A percentile compares a stretch with the other conserved stretches of the same genome.
Evolutionary conservation across 2,797 vertebrate genomes (phyloP).

Genomic region (Dendrocincla tyrannina): DNA sequence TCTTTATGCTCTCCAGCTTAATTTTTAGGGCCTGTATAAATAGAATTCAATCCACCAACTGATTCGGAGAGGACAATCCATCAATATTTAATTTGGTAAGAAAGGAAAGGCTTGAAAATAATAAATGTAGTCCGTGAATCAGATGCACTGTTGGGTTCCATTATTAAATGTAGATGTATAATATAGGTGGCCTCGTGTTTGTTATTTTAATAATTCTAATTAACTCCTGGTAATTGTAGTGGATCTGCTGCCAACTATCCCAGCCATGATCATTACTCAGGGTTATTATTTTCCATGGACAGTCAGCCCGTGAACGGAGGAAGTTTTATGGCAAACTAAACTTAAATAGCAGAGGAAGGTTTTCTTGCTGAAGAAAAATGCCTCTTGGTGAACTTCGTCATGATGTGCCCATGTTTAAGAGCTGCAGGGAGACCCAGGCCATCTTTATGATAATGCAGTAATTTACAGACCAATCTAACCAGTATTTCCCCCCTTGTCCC

Average conservation of each 20-base stretch:
- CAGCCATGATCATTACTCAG: conserved; percentile 19
- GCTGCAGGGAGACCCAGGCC: conserved; percentile 6
- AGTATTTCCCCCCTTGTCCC: background rate
- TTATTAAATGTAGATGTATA: conserved; percentile 66
- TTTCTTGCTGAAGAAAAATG: conserved; percentile 43
- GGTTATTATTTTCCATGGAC: conserved; percentile 54
- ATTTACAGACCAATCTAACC: conserved; percentile 2
- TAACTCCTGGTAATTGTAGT: conserved; percentile 74
- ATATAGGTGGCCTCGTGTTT: conserved; percentile 50
- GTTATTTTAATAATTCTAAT: conserved; percentile 77
- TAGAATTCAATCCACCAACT: conserved; percentile 36
- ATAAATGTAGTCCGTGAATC: conserved; percentile 58
- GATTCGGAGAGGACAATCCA: conserved; percentile 47
- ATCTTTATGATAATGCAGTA: conserved; percentile 22
- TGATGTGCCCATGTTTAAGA: conserved; percentile 9
- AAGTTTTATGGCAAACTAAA: conserved; percentile 52
- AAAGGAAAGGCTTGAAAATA: conserved; percentile 58
- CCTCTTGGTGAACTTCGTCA: conserved; percentile 7
- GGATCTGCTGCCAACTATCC: conserved; percentile 51
- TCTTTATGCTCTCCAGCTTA: conserved; percentile 47
- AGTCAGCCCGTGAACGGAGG: conserved; percentile 39
- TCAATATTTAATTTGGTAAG: conserved; percentile 72
- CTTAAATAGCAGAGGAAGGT: conserved; percentile 11
- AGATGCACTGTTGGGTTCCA: conserved; percentile 41
- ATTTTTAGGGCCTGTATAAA: conserved; percentile 55